A percentile compares a stretch with the other conserved stretches of the same genome.
phyloP scores from a whole-genome alignment of 2,888 invertebrate genomes.

The Drosophila cracens region DNA sequence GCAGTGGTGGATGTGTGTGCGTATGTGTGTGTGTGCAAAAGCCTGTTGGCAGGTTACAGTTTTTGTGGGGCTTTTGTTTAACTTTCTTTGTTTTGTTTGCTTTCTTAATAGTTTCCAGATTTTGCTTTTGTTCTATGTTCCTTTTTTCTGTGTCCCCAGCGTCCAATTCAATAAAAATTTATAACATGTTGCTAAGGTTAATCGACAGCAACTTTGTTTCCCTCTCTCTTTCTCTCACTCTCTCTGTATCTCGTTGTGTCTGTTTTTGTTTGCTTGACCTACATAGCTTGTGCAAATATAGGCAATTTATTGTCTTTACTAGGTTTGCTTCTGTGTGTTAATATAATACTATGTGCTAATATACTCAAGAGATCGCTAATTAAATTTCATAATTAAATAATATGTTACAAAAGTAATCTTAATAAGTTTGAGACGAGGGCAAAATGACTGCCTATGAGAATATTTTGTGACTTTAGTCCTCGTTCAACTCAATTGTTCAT shows the following conservation, averaged over 20 bases:
- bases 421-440: background rate
- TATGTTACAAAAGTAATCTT: background rate
- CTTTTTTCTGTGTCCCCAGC: constrained; percentile 18
- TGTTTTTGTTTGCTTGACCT: constrained; percentile 14
- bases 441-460: background rate
- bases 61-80: constrained; percentile 43
- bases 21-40: background rate
- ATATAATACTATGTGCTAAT: constrained; percentile 18
- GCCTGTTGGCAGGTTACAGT: constrained; percentile 32
- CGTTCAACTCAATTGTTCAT: constrained; percentile 4
- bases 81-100: constrained; percentile 49
- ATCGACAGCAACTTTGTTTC: constrained; percentile 42
- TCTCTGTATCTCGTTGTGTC: background rate
- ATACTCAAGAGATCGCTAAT: constrained; percentile 28
- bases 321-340: constrained; percentile 13
- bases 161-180: constrained; percentile 62
- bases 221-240: background rate
- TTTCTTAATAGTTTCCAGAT: constrained; percentile 63
- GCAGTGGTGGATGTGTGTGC: background rate
- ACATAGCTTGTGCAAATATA: constrained; percentile 11
- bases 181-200: constrained; percentile 64
- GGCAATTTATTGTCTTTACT: constrained; percentile 4
- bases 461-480: background rate
- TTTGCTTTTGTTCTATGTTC: constrained; percentile 10
- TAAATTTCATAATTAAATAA: constrained; percentile 16